Conservation (phyloP, 1,140 invertebrate genomes). For the Apolygus lucorum region DNA sequence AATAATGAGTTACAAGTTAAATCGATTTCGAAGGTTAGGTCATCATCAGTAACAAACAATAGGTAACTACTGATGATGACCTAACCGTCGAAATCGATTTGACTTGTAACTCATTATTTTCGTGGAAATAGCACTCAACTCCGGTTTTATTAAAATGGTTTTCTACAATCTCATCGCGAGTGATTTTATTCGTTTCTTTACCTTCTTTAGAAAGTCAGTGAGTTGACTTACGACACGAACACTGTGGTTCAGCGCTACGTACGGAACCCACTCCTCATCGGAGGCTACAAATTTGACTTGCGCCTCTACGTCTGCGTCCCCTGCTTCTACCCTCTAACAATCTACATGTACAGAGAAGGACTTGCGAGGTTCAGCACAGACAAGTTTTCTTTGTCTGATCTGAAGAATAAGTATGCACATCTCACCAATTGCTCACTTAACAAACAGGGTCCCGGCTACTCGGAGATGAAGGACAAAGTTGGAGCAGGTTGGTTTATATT, state of each 20-base stretch:
- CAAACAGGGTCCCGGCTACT: conserved; percentile 67
- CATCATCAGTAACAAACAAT: too few relatives aligned
- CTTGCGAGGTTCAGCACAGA: conserved; percentile 61
- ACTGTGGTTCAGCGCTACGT: conserved; percentile 75
- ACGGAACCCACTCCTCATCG: conserved; percentile 72
- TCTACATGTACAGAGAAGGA: conserved; percentile 75
- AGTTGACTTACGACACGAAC: conserved; percentile 57
- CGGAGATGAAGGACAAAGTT: conserved; percentile 66
- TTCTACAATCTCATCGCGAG: not conserved
- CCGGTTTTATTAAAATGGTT: too few relatives aligned
- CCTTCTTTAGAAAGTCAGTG: conserved; percentile 54
- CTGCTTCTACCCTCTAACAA: conserved; percentile 67
- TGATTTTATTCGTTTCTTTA: not conserved
- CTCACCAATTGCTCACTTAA: conserved; percentile 81
- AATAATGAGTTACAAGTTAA: too few relatives aligned
- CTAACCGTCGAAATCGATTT: too few relatives aligned
- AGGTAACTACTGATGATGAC: too few relatives aligned
- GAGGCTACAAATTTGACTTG: conserved; percentile 81
- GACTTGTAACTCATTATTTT: too few relatives aligned
- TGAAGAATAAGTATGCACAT: conserved; percentile 80
- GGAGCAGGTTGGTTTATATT: conserved; percentile 57
- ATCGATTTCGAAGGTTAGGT: too few relatives aligned
- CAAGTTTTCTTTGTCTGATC: conserved; percentile 69
- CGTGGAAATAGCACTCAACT: too few relatives aligned
- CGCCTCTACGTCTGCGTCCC: conserved; percentile 76